These are phyloP conservation scores for Cliona cf. orientalis DNA, from an alignment of 37 sponge, comb jelly and placozoan species.

Conservation along the genomic window DNA sequence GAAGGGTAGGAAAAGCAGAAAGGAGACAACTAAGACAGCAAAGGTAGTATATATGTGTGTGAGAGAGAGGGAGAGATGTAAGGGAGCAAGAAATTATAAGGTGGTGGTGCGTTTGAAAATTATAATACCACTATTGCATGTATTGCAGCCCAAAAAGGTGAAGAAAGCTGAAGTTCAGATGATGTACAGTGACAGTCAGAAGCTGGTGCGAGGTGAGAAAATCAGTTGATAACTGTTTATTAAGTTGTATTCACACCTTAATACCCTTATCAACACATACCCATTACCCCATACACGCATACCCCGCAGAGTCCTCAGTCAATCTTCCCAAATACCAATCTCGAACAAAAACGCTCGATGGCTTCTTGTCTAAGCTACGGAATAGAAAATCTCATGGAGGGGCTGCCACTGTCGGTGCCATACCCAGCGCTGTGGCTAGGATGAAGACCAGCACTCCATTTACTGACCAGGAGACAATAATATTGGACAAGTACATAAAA, in stretches of 20 bases:
- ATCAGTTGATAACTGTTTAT: not conserved
- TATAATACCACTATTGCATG: too few relatives aligned
- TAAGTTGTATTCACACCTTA: not conserved
- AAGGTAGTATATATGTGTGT: not conserved
- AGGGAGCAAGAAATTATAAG: not conserved
- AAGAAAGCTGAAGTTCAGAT: constrained; percentile 51
- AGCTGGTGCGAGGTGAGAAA: constrained; percentile 66
- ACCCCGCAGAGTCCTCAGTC: constrained; percentile 54
- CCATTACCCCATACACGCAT: not conserved
- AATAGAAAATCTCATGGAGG: not conserved
- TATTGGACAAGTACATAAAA: too few relatives aligned
- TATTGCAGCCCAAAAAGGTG: constrained; percentile 8
- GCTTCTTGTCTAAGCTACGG: constrained; percentile 64
- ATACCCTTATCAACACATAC: not conserved
- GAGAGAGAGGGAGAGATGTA: constrained; percentile 1
- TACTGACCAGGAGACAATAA: too few relatives aligned
- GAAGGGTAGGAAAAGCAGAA: constrained; percentile 4
- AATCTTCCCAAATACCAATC: constrained; percentile 71
- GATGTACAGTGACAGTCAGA: constrained; percentile 78
- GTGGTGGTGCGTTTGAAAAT: not conserved
- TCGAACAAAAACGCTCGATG: constrained; percentile 58
- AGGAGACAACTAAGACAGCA: not conserved
- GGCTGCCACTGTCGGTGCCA: not conserved
- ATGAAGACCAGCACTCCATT: too few relatives aligned
- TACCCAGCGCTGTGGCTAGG: not conserved